Evolutionary conservation across 2,888 invertebrate species (phyloP).

Genomic region (Theristus sp.): DNA sequence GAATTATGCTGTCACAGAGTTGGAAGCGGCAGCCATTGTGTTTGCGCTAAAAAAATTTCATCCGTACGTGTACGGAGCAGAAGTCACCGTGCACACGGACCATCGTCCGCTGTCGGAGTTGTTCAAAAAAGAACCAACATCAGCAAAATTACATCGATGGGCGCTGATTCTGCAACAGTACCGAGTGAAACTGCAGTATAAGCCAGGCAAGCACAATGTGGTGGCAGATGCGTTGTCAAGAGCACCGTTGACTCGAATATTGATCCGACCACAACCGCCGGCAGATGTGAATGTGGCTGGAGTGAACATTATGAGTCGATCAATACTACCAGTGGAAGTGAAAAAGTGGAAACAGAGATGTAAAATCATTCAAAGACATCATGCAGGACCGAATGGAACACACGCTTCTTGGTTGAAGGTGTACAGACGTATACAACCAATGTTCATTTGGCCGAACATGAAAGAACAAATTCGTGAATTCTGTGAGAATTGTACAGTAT

Average conservation of each 20-base stretch:
- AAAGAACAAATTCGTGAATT: background rate
- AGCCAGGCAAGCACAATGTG: background rate
- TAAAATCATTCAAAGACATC: background rate
- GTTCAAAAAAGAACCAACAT: background rate
- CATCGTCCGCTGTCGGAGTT: background rate
- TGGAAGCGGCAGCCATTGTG: background rate
- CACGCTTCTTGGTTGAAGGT: background rate
- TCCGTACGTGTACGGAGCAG: background rate
- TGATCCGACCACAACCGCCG: background rate
- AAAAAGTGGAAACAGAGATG: background rate
- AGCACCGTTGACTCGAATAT: background rate
- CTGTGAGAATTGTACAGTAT: background rate
- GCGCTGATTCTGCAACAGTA: background rate
- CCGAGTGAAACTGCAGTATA: background rate
- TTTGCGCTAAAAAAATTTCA: background rate
- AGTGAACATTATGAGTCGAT: background rate
- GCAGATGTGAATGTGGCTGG: background rate
- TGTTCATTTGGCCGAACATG: background rate
- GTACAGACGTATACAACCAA: background rate
- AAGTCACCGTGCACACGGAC: background rate
- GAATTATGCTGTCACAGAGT: background rate
- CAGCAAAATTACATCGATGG: background rate
- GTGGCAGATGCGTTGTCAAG: background rate
- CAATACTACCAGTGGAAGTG: background rate
- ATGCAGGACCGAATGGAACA: background rate